Percentiles rank a stretch among this genome's conserved stretches.
These are phyloP conservation scores for Sebastes taczanowskii DNA, from an alignment of 2,797 vertebrate genomes.

Conservation along the genomic window DNA sequence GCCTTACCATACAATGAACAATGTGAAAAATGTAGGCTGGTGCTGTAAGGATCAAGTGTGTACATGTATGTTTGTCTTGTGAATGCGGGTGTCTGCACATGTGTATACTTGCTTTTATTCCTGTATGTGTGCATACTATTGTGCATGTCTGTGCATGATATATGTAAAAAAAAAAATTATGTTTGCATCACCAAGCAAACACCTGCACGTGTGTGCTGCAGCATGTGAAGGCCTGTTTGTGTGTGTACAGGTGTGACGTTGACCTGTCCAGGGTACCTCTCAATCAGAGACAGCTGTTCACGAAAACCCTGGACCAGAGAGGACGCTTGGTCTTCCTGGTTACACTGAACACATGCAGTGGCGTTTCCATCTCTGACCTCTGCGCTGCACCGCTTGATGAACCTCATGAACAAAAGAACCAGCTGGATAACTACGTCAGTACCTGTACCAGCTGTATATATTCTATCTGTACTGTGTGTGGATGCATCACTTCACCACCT, in stretches of 20 bases:
- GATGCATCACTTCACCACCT: background rate
- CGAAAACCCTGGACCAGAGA: conserved; percentile 70
- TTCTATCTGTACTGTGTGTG: background rate
- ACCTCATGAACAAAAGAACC: conserved; percentile 78
- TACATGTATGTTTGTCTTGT: background rate
- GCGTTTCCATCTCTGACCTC: conserved; percentile 91
- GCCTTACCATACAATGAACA: background rate
- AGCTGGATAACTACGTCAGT: conserved; percentile 88
- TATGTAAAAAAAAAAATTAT: background rate
- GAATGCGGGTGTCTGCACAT: background rate
- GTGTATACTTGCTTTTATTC: background rate
- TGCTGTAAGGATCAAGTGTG: background rate
- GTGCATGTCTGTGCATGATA: background rate
- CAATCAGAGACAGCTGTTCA: conserved; percentile 82
- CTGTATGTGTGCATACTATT: background rate
- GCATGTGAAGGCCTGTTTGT: background rate
- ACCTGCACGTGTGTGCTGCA: background rate
- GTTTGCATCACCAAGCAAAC: background rate
- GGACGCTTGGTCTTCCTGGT: conserved; percentile 87
- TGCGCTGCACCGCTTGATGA: conserved; percentile 88
- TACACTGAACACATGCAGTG: conserved; percentile 80
- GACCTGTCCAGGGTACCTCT: conserved; percentile 81
- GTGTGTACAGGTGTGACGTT: conserved; percentile 86
- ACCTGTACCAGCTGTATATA: background rate
- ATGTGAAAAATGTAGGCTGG: background rate